Percentiles rank a stretch among this genome's conserved stretches.
These are phyloP conservation scores for Nestor notabilis DNA, from an alignment of 2,113 vertebrate species.

Conservation along the genomic window DNA sequence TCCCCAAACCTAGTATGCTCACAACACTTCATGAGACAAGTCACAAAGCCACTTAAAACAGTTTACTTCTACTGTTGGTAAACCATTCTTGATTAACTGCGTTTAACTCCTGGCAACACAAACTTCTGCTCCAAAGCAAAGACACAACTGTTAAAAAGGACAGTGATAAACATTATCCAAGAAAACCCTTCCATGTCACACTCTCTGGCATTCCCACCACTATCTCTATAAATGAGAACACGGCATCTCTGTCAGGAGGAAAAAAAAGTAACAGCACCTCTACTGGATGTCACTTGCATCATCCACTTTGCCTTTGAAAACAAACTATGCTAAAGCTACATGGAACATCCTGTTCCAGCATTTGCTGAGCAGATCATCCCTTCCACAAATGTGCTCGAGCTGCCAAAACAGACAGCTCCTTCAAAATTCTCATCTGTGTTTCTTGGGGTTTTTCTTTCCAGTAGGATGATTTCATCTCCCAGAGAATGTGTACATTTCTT, in stretches of 20 bases:
- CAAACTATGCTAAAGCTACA: fast-evolving
- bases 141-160: neutral
- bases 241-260: fast-evolving
- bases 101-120: neutral
- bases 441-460: neutral
- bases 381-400: neutral
- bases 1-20: neutral
- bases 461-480: fast-evolving
- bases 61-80: neutral
- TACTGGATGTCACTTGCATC: fast-evolving
- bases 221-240: neutral
- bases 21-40: neutral
- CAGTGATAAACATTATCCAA: fast-evolving
- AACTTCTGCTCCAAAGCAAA: neutral
- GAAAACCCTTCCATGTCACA: fast-evolving
- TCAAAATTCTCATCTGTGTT: neutral
- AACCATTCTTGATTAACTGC: neutral
- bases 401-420: neutral
- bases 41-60: neutral
- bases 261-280: neutral
- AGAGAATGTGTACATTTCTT: fast-evolving
- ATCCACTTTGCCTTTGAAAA: fast-evolving
- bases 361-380: neutral
- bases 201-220: neutral
- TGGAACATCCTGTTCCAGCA: neutral